phyloP scores from a whole-genome alignment of 1,140 invertebrate species.

The Hetaerina americana region DNA sequence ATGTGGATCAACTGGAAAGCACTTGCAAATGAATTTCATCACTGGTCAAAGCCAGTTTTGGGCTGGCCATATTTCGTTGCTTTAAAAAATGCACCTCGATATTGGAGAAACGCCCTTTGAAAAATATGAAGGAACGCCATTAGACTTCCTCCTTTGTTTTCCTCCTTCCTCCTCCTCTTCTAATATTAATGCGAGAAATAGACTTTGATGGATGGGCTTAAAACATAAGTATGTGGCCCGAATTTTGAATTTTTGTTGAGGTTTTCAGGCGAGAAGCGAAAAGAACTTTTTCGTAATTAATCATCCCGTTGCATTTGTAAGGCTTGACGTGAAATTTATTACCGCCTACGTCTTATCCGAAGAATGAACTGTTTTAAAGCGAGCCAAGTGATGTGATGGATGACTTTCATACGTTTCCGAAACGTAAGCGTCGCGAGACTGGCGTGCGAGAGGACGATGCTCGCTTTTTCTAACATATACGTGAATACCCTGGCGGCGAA shows the following conservation, averaged over 20 bases:
- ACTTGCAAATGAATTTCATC: too few species aligned
- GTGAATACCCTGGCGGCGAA: too few species aligned
- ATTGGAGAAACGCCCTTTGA: too few species aligned
- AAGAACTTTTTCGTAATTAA: background rate
- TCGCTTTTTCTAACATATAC: too few species aligned
- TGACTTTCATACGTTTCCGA: background rate
- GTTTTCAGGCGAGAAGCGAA: background rate
- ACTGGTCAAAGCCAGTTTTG: too few species aligned
- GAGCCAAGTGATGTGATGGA: background rate
- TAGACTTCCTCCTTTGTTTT: too few species aligned
- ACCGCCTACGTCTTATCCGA: background rate
- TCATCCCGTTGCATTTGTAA: background rate
- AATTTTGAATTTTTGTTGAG: background rate
- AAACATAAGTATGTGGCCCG: background rate
- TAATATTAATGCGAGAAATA: background rate
- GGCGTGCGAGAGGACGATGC: too few species aligned
- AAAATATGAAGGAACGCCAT: too few species aligned
- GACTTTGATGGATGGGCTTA: background rate
- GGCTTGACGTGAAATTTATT: background rate
- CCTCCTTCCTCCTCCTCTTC: background rate
- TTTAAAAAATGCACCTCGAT: too few species aligned
- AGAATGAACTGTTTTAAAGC: background rate
- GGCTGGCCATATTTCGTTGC: too few species aligned
- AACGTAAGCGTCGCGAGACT: too few species aligned
- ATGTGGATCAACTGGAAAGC: too few species aligned